Base-by-base conservation (phyloP, 2,888 invertebrate species). In the Deilephila elpenor region DNA sequence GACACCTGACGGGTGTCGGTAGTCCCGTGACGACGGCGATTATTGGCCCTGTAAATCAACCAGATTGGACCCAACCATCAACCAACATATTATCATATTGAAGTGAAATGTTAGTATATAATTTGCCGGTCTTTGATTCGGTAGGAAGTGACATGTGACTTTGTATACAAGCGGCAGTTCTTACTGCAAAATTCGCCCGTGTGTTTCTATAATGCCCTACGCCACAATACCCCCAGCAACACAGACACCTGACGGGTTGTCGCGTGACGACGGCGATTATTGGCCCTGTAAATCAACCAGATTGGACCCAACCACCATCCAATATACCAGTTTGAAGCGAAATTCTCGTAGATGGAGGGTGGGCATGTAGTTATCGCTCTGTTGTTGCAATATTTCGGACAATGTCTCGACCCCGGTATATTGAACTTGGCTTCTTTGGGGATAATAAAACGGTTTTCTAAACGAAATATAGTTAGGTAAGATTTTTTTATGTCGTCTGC, bases 21-120 rank as follows among this genome's bases (percentile, higher is more conserved):
- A 51, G 86, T 85, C 81, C 86, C 86, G 88, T 90, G 88, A 90
- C 91, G 86, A 82, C 82, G 85, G 82, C 89, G 87, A 91, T 92
- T 91, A 93, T 92, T 92, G 91, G 87, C 82, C 79, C 86, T 84
- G 88, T 92, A 93, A 92, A 92, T 92, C 92, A 92, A 88, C 81
- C 82, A 88, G 89, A 92, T 91, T 91, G 92, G 91, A 89, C 90
- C 83, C 86, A 85, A 85, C 88, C 88, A 82, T 85, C 83, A 81
- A 82, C 86, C 89, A 82, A 89, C 92, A 88, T 87, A 91, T 91
- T 87, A 91, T 91, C 89, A 89, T 80, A 1, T 44, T 75, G 74
- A 77, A 73, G 67, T 73, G 74, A 76, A 75, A 75, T 77, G 76
- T 77, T 75, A 74, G 74, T 73, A 77, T 44, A 8, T 44, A 11